phyloP scores from a whole-genome alignment of 2,797 vertebrate species.

The Enteromius treurensis region DNA sequence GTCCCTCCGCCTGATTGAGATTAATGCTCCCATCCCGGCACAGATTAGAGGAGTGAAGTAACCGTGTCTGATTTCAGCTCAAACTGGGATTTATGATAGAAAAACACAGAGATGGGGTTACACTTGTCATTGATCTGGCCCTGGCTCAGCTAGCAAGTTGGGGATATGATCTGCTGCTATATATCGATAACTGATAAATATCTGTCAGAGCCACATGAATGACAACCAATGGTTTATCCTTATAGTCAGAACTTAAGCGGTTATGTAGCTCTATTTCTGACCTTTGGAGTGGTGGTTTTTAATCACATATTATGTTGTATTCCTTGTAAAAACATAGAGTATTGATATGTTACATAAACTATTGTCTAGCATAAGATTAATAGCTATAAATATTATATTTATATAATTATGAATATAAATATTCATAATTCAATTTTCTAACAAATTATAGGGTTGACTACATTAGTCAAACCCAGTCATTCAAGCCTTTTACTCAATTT shows the following conservation, averaged over 20 bases:
- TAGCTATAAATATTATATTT: not conserved
- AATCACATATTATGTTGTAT: not conserved
- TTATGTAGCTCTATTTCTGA: not conserved
- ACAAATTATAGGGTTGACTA: not conserved
- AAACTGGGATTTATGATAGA: constrained; percentile 47
- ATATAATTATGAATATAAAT: too few species aligned
- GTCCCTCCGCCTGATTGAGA: constrained; percentile 44
- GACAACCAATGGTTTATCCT: not conserved
- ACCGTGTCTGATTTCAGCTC: constrained; percentile 48
- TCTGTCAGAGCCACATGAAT: constrained; percentile 2
- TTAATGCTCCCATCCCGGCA: constrained; percentile 43
- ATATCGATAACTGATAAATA: constrained; percentile 26
- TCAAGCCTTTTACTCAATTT: not conserved
- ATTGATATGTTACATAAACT: not conserved
- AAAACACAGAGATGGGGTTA: constrained; percentile 30
- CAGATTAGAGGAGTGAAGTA: constrained; percentile 50
- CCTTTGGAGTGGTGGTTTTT: not conserved
- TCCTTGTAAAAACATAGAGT: not conserved
- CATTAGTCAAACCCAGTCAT: not conserved
- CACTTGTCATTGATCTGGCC: constrained; percentile 32
- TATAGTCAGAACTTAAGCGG: not conserved
- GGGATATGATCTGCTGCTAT: not conserved
- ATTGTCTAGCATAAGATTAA: not conserved
- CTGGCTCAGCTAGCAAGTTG: not conserved
- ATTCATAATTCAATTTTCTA: not conserved